Evolutionary conservation across 2,113 vertebrate species (phyloP), one percentile per base, ranked within the genome.

Genomic region (Chloroceryle aenea): DNA sequence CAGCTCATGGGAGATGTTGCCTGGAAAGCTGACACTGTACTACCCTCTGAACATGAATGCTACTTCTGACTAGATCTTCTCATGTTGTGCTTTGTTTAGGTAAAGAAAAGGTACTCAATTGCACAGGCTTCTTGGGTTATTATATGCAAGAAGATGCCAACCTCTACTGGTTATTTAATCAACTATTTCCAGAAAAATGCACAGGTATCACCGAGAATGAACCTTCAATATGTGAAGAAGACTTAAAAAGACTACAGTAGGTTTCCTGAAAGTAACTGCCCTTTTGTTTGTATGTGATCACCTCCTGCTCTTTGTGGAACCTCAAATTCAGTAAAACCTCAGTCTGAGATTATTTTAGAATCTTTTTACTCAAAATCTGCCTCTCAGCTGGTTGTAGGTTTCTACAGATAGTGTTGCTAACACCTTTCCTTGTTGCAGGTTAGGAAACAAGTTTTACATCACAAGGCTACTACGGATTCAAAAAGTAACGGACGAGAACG

Each of bases 91-190:
- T 90, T 91, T 94, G 22, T 59, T 32, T 94, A 98, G 98, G 98
- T 80, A 92, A 97, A 97, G 85, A 96, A 48, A 87, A 96, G 55
- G n/a, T 87, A 38, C 96, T 98, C 55, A 98, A 98, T 45, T 98
- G 98, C 79, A 98, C 97, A 40, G 97, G 89, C 76, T 94, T 87
- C 82, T 55, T 96, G 76, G 97, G 97, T 72, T 90, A 94, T 56
- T 68, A 73, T 58, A 87, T 84, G 71, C 58, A 9, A 64, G 94
- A 95, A 89, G 92, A 95, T 56, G 77, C 23, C 69, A 5, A 4
- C 2, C 11, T 98, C 69, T 98, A 98, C 32, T 98, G 98, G 98
- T 40, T 73, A 80, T 62, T 91, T 64, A 89, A 94, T 56, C 56
- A 89, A 47, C 40, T 7, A 0, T 79, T 76, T 74, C 82, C 96